Percentiles rank a stretch among this genome's conserved stretches.
Conservation (phyloP, 1,140 invertebrate genomes). For the Pseudomyrmex sp. region DNA sequence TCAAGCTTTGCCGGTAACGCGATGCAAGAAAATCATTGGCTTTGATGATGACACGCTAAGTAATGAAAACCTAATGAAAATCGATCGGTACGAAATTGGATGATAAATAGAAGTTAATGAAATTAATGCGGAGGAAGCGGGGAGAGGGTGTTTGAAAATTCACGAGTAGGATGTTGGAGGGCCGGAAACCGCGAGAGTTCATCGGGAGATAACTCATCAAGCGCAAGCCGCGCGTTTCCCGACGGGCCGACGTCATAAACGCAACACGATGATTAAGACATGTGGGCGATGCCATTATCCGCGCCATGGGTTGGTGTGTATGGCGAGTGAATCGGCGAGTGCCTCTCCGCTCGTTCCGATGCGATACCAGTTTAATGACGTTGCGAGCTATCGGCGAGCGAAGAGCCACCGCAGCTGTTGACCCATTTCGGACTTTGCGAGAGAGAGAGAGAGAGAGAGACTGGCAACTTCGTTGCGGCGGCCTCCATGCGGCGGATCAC, state of each 20-base stretch:
- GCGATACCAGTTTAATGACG: conserved; percentile 39
- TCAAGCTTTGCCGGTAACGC: not conserved
- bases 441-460: too few species aligned
- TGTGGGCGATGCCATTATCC: conserved; percentile 24
- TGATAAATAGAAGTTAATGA: not conserved
- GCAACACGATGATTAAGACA: conserved; percentile 44
- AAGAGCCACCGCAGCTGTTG: conserved; percentile 3
- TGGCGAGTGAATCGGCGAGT: not conserved
- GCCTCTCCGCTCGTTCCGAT: conserved; percentile 13
- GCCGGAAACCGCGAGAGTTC: not conserved
- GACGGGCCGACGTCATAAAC: conserved; percentile 29
- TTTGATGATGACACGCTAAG: not conserved
- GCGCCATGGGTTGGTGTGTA: not conserved
- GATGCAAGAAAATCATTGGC: conserved; percentile 1
- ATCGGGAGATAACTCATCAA: conserved; percentile 20
- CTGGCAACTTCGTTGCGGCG: conserved; percentile 19
- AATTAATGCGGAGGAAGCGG: not conserved
- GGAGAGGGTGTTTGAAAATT: not conserved
- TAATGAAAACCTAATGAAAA: not conserved
- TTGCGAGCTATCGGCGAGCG: conserved; percentile 25
- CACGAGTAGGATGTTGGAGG: not conserved
- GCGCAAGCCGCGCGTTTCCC: not conserved
- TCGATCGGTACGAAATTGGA: not conserved
- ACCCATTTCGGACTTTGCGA: conserved; percentile 43
- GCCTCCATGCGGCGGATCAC: not conserved